phyloP scores from a whole-genome alignment of 2,888 invertebrate species.

The Taenaris catops region DNA sequence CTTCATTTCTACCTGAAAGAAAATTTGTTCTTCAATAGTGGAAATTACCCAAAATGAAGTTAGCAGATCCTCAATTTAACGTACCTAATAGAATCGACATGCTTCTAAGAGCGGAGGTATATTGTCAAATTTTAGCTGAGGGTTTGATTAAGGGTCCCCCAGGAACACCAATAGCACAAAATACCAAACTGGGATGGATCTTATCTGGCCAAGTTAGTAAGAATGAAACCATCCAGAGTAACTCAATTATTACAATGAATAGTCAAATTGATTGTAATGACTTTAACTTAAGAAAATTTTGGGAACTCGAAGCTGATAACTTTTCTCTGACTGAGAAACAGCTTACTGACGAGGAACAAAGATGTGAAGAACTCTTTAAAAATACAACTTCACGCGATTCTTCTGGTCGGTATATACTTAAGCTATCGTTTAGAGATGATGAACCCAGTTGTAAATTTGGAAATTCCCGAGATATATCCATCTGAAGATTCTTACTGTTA shows the following conservation, averaged over 20 bases:
- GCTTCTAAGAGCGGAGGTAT: conserved; percentile 11
- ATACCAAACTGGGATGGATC: conserved; percentile 18
- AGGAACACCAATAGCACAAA: conserved; percentile 14
- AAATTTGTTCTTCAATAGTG: neutral
- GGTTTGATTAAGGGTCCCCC: conserved; percentile 13
- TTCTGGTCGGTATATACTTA: conserved; percentile 19
- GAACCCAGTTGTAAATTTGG: conserved; percentile 7
- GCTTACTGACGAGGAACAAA: conserved; percentile 10
- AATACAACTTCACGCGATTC: conserved; percentile 13
- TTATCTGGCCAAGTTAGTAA: conserved; percentile 12
- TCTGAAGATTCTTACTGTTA: conserved; percentile 1
- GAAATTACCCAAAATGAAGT: neutral
- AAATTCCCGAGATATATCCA: conserved; percentile 2
- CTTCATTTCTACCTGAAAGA: neutral
- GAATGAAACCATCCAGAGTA: neutral
- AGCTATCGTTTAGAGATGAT: conserved; percentile 16
- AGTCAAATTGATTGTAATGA: neutral
- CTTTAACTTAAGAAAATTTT: conserved; percentile 13
- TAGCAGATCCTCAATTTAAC: conserved; percentile 2
- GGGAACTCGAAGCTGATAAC: conserved; percentile 19
- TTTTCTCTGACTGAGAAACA: neutral
- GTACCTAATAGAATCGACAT: conserved; percentile 7
- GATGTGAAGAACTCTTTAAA: conserved; percentile 15
- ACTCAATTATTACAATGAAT: neutral
- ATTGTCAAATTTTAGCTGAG: conserved; percentile 6